phyloP scores from a whole-genome alignment of 1,140 invertebrate genomes.

The Zaprionus camerounensis region DNA sequence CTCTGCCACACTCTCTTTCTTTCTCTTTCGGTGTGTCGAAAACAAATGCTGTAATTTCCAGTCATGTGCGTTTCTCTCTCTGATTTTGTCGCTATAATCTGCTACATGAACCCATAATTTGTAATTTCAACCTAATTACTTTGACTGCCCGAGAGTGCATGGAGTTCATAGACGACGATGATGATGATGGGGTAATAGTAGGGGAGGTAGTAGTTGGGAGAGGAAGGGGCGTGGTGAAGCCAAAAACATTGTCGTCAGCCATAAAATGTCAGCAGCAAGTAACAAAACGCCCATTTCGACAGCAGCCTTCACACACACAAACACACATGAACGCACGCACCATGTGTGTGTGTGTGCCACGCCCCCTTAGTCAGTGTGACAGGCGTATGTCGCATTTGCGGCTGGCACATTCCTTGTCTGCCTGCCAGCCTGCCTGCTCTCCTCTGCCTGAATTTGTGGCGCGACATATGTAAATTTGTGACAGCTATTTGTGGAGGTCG shows the following conservation, averaged over 20 bases:
- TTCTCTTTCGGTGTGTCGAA: slow-evolving; percentile 31
- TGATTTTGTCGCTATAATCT: slow-evolving; percentile 77
- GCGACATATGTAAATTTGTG: slow-evolving; percentile 70
- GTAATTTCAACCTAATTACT: slow-evolving; percentile 82
- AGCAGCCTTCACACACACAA: slow-evolving; percentile 40
- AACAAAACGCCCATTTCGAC: slow-evolving; percentile 69
- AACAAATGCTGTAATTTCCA: slow-evolving; percentile 58
- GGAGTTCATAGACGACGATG: background rate
- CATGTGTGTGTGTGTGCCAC: slow-evolving; percentile 33
- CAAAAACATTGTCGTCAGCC: slow-evolving; percentile 68
- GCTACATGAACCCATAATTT: slow-evolving; percentile 78
- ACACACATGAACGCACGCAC: slow-evolving; percentile 18
- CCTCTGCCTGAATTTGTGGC: slow-evolving; percentile 34
- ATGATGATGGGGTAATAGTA: background rate
- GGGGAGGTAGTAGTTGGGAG: background rate
- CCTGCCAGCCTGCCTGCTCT: background rate
- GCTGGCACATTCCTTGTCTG: slow-evolving; percentile 29
- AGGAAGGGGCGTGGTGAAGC: slow-evolving; percentile 16
- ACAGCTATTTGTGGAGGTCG: slow-evolving; percentile 59
- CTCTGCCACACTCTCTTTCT: background rate
- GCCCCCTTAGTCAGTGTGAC: slow-evolving; percentile 43
- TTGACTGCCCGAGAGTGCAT: slow-evolving; percentile 23
- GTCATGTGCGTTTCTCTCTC: slow-evolving; percentile 46
- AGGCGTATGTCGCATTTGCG: slow-evolving; percentile 38
- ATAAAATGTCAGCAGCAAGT: slow-evolving; percentile 74